Evolutionary conservation across 2,888 invertebrate species (phyloP).

Genomic region (Ennomos erosarius): DNA sequence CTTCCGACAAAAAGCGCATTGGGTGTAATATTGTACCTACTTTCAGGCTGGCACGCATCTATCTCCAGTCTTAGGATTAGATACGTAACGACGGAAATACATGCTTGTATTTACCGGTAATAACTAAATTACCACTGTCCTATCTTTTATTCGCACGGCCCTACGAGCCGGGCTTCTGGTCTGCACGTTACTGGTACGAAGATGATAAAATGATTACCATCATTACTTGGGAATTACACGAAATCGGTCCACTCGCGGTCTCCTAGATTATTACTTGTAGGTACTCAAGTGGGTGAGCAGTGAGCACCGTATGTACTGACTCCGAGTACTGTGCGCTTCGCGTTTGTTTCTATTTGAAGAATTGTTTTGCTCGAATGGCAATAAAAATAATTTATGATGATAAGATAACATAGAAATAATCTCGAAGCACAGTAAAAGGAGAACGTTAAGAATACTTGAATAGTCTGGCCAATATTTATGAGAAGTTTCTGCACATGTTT

Average conservation of each 20-base stretch:
- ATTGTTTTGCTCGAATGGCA: constrained; percentile 8
- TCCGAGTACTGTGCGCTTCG: constrained; percentile 8
- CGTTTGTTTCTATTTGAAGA: constrained; percentile 30
- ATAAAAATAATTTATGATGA: constrained; percentile 24
- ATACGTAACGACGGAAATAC: constrained; percentile 40
- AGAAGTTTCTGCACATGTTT: constrained; percentile 40
- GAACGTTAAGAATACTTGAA: constrained; percentile 4
- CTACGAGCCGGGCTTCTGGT: constrained; percentile 38
- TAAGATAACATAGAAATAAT: constrained; percentile 13
- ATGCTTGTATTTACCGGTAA: constrained; percentile 42
- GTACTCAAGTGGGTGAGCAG: constrained; percentile 62
- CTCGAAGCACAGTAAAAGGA: constrained; percentile 5
- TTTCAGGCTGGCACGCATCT: constrained; percentile 35
- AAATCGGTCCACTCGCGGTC: constrained; percentile 53
- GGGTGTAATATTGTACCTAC: constrained; percentile 32
- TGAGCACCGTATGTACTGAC: not conserved
- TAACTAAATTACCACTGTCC: constrained; percentile 60
- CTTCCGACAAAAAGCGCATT: constrained; percentile 40
- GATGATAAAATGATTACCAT: constrained; percentile 82
- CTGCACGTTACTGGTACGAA: constrained; percentile 64
- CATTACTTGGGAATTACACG: constrained; percentile 75
- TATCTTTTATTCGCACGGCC: constrained; percentile 68
- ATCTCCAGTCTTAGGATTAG: constrained; percentile 35
- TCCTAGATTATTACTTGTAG: constrained; percentile 62
- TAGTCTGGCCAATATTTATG: constrained; percentile 26